Base-by-base conservation (phyloP, 2,113 vertebrate genomes). In the Zosterops hypoxanthus region DNA sequence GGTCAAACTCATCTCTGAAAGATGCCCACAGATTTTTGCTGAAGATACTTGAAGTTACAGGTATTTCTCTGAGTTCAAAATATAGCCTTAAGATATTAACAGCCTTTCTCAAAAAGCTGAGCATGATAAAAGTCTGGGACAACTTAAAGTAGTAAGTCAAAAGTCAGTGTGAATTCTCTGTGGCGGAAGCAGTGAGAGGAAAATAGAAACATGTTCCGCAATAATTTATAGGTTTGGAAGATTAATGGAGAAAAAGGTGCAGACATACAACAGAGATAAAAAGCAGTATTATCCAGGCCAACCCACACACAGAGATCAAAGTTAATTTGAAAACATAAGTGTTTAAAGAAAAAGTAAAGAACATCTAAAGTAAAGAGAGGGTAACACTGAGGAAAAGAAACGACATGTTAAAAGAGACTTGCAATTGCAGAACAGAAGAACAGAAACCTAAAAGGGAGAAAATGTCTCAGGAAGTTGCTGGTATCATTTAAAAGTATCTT, bases 191-290 rank as follows among this genome's bases (percentile, higher is more conserved):
- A 77, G 63, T 55, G 75, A 88, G 42, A 61, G 61, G 46, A 95
- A 97, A 94, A 95, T 81, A 89, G 81, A 88, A 95, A 81, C 69
- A 82, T 12, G 47, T 88, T 95, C 86, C 0, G 11, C 64, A 96
- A 96, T 96, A 95, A 96, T 97, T 95, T 93, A 97, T 95, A 94
- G 86, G 69, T 92, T 95, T 93, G 56, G 88, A 96, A 95, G 73
- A 85, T 90, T 91, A 91, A 93, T 92, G 83, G 53, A 85, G 72
- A 61, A 94, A 84, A 93, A 94, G 75, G 63, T 90, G 56, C 66
- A 95, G 96, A 75, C 52, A 25, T 91, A 78, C 88, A 96, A 94
- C 94, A 85, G 93, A 97, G 95, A 93, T 92, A 94, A 97, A 96
- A 95, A 91, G 83, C 81, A 91, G 52, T 63, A 64, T 78, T 93